A percentile compares a stretch with the other conserved stretches of the same genome.
These are phyloP conservation scores for Ephialtes manifestator DNA, from an alignment of 2,888 invertebrate species.

Conservation along the genomic window DNA sequence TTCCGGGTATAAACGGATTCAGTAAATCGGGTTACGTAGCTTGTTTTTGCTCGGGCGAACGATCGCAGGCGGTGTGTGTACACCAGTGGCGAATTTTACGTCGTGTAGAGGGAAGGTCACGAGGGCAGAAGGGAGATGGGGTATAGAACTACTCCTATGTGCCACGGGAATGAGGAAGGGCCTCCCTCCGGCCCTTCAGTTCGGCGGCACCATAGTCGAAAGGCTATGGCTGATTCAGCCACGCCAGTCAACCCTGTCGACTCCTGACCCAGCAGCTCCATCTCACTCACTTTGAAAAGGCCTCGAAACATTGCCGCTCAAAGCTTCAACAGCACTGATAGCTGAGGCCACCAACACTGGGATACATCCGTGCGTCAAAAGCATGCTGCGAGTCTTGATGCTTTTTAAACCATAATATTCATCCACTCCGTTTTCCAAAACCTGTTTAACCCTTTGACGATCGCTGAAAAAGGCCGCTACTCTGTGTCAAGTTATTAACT, in stretches of 20 bases:
- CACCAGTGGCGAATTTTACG: conserved; percentile 28
- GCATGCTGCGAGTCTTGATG: conserved; percentile 3
- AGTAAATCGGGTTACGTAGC: conserved; percentile 61
- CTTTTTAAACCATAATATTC: conserved; percentile 8
- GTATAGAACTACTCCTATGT: conserved; percentile 34
- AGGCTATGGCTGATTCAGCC: conserved; percentile 12
- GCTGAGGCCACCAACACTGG: neutral
- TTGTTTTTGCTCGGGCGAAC: conserved; percentile 48
- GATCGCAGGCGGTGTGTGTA: conserved; percentile 35
- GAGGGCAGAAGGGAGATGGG: conserved; percentile 10
- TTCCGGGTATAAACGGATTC: conserved; percentile 65
- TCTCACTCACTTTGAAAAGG: conserved; percentile 6
- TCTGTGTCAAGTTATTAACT: neutral
- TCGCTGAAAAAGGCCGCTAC: neutral
- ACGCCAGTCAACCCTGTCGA: conserved; percentile 42
- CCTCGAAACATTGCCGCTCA: conserved; percentile 7
- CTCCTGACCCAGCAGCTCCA: neutral
- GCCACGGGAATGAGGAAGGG: conserved; percentile 55
- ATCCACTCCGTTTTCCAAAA: neutral
- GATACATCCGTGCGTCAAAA: neutral
- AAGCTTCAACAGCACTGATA: conserved; percentile 3
- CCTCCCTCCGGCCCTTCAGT: neutral
- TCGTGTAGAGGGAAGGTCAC: neutral
- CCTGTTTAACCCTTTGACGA: conserved; percentile 2
- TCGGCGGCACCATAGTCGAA: neutral